These are phyloP conservation scores for Chloromyia formosa DNA, from an alignment of 2,888 invertebrate genomes.

Conservation along the genomic window DNA sequence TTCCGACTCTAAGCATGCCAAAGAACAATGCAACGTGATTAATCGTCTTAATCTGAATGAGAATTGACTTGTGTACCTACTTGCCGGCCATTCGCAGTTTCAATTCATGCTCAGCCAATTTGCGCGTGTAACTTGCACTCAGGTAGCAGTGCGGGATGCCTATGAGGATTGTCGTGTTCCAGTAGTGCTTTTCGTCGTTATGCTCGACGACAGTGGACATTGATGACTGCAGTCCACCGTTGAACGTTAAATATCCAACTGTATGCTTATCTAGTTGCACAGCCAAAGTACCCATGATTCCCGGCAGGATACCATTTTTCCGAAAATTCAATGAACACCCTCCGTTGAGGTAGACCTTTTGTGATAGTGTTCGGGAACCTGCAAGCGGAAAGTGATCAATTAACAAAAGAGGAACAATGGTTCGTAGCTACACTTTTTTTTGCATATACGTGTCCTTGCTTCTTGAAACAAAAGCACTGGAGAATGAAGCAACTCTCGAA, in stretches of 20 bases:
- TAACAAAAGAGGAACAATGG: not conserved
- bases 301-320: constrained; percentile 78
- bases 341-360: constrained; percentile 79
- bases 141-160: constrained; percentile 83
- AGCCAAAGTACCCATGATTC: constrained; percentile 80
- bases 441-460: no score
- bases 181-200: constrained; percentile 75
- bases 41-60: not conserved
- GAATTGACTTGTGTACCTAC: constrained; percentile 67
- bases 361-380: constrained; percentile 76
- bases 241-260: constrained; percentile 87
- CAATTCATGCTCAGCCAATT: constrained; percentile 80
- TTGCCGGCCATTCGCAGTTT: constrained; percentile 80
- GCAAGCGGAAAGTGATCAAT: not conserved
- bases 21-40: not conserved
- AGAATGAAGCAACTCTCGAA: no score
- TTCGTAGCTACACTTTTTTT: no score
- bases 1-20: constrained; percentile 74
- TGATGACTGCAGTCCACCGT: constrained; percentile 74
- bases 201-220: constrained; percentile 85
- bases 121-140: constrained; percentile 79
- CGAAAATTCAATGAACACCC: constrained; percentile 80
- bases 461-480: no score
- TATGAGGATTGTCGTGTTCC: constrained; percentile 79
- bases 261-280: constrained; percentile 88